Conservation (phyloP, 1,140 invertebrate genomes). For the Epicauta chinensis region DNA sequence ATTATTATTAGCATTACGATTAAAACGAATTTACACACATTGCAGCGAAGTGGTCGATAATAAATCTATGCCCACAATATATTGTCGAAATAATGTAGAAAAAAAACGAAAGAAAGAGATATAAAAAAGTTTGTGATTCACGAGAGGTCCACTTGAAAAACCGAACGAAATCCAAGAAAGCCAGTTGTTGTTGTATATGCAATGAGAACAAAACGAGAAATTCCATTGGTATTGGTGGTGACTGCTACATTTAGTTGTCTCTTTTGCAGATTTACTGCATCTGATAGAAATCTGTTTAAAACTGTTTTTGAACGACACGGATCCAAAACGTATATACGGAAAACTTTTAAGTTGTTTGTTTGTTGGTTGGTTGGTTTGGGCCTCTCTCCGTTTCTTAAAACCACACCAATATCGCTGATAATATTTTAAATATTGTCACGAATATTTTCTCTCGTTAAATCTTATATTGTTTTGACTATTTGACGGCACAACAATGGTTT, state of each 20-base stretch:
- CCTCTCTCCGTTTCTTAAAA: not conserved
- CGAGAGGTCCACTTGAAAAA: not conserved
- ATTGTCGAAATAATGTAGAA: not conserved
- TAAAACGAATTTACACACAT: too few relatives aligned
- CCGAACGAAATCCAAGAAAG: not conserved
- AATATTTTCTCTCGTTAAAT: too few relatives aligned
- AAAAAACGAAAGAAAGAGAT: not conserved
- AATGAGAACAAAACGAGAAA: not conserved
- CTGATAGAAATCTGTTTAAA: slow-evolving; percentile 29
- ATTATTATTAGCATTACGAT: too few relatives aligned
- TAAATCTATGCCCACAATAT: too few relatives aligned
- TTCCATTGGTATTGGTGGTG: slow-evolving; percentile 1
- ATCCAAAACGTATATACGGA: not conserved
- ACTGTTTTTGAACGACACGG: slow-evolving; percentile 17
- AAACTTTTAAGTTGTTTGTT: too few relatives aligned
- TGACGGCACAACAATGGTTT: too few relatives aligned
- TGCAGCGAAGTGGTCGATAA: too few relatives aligned
- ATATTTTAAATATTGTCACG: too few relatives aligned
- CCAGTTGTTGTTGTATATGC: not conserved
- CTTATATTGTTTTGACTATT: too few relatives aligned
- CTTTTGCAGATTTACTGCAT: slow-evolving; percentile 26
- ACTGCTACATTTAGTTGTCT: slow-evolving; percentile 30
- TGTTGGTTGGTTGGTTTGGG: not conserved
- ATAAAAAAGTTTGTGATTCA: not conserved
- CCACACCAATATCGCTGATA: too few relatives aligned